Conservation (phyloP, 1,140 invertebrate genomes). For the Heliconius congener region DNA sequence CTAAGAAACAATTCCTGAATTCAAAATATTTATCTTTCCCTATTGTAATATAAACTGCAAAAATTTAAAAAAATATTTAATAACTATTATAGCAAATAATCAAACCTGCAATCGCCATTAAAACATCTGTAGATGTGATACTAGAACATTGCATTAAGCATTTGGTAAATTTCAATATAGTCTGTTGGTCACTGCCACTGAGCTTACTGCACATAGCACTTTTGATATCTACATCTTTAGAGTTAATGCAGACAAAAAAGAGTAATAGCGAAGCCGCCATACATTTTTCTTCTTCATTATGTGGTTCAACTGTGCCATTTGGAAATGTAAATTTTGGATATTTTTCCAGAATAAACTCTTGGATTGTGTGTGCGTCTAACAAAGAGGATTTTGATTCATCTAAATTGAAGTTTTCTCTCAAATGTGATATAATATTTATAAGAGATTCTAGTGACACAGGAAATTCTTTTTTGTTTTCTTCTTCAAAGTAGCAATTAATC, state of each 20-base stretch:
- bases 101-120: conserved; percentile 65
- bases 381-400: conserved; percentile 70
- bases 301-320: conserved; percentile 58
- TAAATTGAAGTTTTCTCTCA: conserved; percentile 63
- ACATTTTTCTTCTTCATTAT: conserved; percentile 57
- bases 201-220: conserved; percentile 72
- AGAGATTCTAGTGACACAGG: conserved; percentile 55
- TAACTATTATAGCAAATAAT: no score
- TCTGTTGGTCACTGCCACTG: conserved; percentile 63
- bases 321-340: conserved; percentile 69
- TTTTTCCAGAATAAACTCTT: conserved; percentile 70
- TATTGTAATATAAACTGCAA: no score
- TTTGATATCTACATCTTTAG: conserved; percentile 71
- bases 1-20: no score
- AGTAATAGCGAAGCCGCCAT: conserved; percentile 66
- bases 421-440: conserved; percentile 62
- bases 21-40: no score
- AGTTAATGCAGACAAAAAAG: conserved; percentile 73
- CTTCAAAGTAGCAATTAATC: conserved; percentile 70
- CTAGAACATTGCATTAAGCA: conserved; percentile 60
- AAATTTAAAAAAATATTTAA: no score
- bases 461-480: conserved; percentile 47
- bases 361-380: conserved; percentile 60
- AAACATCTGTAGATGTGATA: conserved; percentile 59
- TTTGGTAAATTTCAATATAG: conserved; percentile 71